A percentile compares a stretch with the other conserved stretches of the same genome.
Evolutionary conservation across 1,140 invertebrate species (phyloP).

Genomic region (Microplitis mediator): DNA sequence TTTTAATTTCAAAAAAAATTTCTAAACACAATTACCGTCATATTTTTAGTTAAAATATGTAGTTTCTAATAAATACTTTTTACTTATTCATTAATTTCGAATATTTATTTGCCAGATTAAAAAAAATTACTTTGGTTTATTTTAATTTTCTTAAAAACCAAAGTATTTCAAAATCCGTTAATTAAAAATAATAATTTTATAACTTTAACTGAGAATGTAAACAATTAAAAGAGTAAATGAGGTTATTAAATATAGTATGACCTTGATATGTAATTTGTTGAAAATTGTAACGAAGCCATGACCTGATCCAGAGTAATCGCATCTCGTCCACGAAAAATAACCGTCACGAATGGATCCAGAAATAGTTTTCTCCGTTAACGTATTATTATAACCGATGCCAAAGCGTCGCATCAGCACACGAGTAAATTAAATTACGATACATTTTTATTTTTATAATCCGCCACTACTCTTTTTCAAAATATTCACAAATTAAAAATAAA

Average conservation of each 20-base stretch:
- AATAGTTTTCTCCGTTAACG: slow-evolving; percentile 35
- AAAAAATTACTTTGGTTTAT: no score
- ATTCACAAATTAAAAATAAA: no score
- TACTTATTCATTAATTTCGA: no score
- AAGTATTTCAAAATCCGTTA: no score
- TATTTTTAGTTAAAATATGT: no score
- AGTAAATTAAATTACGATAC: slow-evolving; percentile 23
- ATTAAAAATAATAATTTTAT: no score
- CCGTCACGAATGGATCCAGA: slow-evolving; percentile 31
- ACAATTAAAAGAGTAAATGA: not conserved
- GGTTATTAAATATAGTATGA: slow-evolving; percentile 15
- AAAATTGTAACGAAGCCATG: slow-evolving; percentile 32
- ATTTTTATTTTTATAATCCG: not conserved
- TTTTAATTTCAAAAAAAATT: not conserved
- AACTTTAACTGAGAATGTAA: not conserved
- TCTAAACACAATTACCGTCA: no score
- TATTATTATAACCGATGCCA: slow-evolving; percentile 39
- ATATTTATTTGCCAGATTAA: no score
- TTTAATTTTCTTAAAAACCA: no score
- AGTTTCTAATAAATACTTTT: no score
- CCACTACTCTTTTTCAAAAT: not conserved
- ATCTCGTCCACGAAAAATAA: not conserved
- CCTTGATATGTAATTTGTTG: slow-evolving; percentile 22
- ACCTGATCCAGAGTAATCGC: slow-evolving; percentile 30
- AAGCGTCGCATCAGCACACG: not conserved